A percentile compares a stretch with the other conserved stretches of the same genome.
These are phyloP conservation scores for Drosophila carrolli DNA, from an alignment of 1,140 invertebrate genomes.

Conservation along the genomic window DNA sequence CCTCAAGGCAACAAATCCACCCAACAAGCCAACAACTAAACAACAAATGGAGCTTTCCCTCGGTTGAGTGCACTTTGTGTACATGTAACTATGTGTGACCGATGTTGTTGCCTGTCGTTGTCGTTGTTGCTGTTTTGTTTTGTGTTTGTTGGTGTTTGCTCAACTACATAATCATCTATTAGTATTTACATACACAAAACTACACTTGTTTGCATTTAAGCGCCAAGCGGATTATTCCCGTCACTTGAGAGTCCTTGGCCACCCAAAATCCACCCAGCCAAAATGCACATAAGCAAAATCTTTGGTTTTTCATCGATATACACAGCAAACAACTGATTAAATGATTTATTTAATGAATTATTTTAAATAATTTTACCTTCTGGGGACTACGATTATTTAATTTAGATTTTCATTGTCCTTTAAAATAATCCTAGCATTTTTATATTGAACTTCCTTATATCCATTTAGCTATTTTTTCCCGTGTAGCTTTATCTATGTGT, in stretches of 20 bases:
- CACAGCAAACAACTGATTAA: not conserved
- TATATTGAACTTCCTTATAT: not conserved
- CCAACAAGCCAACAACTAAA: slow-evolving; percentile 68
- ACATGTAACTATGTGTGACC: slow-evolving; percentile 81
- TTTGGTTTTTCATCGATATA: slow-evolving; percentile 14
- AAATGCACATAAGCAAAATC: slow-evolving; percentile 11
- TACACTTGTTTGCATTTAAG: slow-evolving; percentile 82
- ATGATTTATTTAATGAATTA: not conserved
- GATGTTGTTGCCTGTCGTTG: slow-evolving; percentile 38
- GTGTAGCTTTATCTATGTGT: slow-evolving; percentile 10
- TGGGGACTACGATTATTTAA: too few species aligned
- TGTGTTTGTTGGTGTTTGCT: slow-evolving; percentile 71
- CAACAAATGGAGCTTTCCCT: slow-evolving; percentile 69
- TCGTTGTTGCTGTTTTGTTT: slow-evolving; percentile 25
- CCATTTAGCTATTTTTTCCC: not conserved
- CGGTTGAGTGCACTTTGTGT: slow-evolving; percentile 79
- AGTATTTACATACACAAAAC: slow-evolving; percentile 82
- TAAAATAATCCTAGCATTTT: too few species aligned
- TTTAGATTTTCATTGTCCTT: too few species aligned
- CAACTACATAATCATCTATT: slow-evolving; percentile 82
- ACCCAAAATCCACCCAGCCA: slow-evolving; percentile 3
- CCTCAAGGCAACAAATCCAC: slow-evolving; percentile 72
- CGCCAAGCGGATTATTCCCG: slow-evolving; percentile 74
- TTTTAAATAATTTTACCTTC: too few species aligned
- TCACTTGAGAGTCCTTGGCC: slow-evolving; percentile 35